Base-by-base conservation (phyloP, 2,113 vertebrate genomes). In the Cyprinus carpio region DNA sequence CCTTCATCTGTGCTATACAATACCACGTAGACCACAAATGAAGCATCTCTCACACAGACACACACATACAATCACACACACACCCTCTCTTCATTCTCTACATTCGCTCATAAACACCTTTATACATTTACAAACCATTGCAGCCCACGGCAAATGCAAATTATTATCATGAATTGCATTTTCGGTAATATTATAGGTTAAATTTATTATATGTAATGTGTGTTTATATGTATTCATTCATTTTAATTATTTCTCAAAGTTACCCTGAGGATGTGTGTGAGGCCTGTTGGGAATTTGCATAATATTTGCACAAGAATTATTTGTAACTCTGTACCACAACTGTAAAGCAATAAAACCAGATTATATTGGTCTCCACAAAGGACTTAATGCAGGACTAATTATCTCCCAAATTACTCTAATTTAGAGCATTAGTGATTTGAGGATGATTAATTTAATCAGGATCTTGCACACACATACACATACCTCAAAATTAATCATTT, bases 331-430 rank as follows among this genome's bases (percentile, higher is more conserved):
- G 82, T 82, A 81, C 81, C 81, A 81, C 60, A 76, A 60, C 37
- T 86, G 87, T 83, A 83, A 83, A 85, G 43, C 67, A 88, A 88
- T 86, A 86, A 88, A 86, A 88, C 34, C 81, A 60, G 62, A 85
- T 87, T 87, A 88, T 58, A 75, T 65, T 75, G 82, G 56, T 64
- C 85, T 82, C 77, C 4, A 23, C 40, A 72, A 82, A 88, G 77
- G 29, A 71, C 64, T 62, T 64, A 72, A 77, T 58, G 84, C 87
- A 75, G 78, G 46, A 75, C 76, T 88, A 78, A 86, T 88, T 84
- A 83, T 84, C 65, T 67, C 80, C 75, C 65, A 81, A 84, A 81
- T 86, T 75, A 88, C 72, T 75, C 54, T 80, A 46, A 83, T 88
- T 86, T 86, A 75, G 75, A 49, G 78, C 4, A 62, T 82, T 81